These are phyloP conservation scores for Athene cunicularia DNA, from an alignment of 2,113 vertebrate genomes.

Conservation along the genomic window DNA sequence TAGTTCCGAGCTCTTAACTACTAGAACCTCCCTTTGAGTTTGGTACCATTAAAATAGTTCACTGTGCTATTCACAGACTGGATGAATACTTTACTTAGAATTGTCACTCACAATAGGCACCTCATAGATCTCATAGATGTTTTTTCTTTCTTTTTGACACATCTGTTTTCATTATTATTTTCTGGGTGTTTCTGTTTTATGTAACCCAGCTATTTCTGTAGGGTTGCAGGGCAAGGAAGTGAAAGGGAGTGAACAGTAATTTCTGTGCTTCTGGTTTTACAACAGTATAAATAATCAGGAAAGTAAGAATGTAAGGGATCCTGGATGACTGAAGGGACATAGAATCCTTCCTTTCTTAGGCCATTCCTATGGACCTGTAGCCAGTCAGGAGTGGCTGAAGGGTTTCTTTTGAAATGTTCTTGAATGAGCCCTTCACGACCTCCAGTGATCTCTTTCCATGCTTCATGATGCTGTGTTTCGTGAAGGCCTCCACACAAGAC, in stretches of 20 bases:
- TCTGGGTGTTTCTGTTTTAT: not conserved
- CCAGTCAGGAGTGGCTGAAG: not conserved
- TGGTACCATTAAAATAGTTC: not conserved
- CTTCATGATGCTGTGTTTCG: not conserved
- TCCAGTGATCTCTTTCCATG: not conserved
- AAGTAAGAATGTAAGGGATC: not conserved
- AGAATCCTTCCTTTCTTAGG: not conserved
- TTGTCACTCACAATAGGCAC: not conserved
- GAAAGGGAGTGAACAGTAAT: not conserved
- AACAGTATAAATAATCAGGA: not conserved
- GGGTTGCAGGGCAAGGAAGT: constrained; percentile 17
- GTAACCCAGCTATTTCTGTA: constrained; percentile 31
- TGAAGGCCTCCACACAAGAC: not conserved
- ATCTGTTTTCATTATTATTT: constrained; percentile 20
- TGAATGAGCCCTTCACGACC: not conserved
- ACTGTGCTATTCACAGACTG: rapidly evolving
- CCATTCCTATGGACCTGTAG: not conserved
- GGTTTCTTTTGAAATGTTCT: not conserved
- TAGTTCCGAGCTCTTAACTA: not conserved
- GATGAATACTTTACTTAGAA: rapidly evolving
- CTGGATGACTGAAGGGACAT: not conserved
- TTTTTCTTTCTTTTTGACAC: not conserved
- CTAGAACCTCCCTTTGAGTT: not conserved
- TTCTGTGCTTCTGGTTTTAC: not conserved
- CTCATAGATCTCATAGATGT: not conserved